These are phyloP conservation scores for Archips xylosteana DNA, from an alignment of 2,888 invertebrate species.

Conservation along the genomic window DNA sequence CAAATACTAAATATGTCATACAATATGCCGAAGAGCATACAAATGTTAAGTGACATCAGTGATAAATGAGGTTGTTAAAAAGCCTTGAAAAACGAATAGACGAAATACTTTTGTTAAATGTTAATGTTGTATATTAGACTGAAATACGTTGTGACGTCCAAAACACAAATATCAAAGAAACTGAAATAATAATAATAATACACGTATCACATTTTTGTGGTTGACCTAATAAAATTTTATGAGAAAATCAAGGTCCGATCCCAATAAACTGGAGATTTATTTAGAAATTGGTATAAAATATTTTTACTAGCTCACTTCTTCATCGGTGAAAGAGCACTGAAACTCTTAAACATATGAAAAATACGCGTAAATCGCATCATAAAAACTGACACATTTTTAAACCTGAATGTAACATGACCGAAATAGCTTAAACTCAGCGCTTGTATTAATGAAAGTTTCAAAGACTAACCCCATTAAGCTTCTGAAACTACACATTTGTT, in stretches of 20 bases:
- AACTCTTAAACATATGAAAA: background rate
- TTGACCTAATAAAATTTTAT: background rate
- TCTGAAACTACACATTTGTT: too few relatives aligned
- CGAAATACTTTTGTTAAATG: background rate
- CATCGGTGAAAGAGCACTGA: background rate
- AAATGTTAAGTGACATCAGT: background rate
- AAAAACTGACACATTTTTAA: too few relatives aligned
- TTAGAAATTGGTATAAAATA: conserved; percentile 10
- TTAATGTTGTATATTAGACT: background rate
- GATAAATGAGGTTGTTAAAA: background rate
- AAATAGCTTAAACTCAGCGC: too few relatives aligned
- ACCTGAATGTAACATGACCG: too few relatives aligned
- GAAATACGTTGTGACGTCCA: background rate
- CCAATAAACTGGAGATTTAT: conserved; percentile 12
- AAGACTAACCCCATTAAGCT: too few relatives aligned
- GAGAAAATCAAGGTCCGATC: background rate
- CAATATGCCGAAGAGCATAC: background rate
- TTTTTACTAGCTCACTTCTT: background rate
- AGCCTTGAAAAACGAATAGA: conserved; percentile 2
- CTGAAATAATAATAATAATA: background rate
- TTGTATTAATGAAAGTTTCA: too few relatives aligned
- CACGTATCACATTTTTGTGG: background rate
- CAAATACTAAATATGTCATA: background rate
- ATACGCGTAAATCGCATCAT: too few relatives aligned
- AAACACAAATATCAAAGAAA: background rate